Percentiles rank a stretch among this genome's conserved stretches.
phyloP scores from a whole-genome alignment of 2,797 vertebrate genomes.

The Sciaenops ocellatus region DNA sequence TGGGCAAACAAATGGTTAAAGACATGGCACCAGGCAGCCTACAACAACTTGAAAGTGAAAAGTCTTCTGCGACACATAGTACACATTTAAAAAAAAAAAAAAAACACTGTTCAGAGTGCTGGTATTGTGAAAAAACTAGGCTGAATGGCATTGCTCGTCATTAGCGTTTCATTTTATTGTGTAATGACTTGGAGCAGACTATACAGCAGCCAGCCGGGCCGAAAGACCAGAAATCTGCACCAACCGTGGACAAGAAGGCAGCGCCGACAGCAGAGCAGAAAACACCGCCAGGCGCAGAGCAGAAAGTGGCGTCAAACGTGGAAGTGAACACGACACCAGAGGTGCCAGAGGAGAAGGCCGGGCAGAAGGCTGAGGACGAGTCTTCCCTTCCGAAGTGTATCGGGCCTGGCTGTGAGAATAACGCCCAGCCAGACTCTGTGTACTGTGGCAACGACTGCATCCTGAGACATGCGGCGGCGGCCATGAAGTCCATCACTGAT shows the following conservation, averaged over 20 bases:
- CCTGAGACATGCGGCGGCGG: constrained; percentile 94
- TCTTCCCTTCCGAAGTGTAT: constrained; percentile 92
- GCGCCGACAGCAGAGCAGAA: constrained; percentile 56
- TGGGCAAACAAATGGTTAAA: background rate
- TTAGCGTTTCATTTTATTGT: constrained; percentile 55
- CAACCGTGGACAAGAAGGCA: constrained; percentile 37
- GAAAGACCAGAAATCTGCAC: constrained; percentile 55
- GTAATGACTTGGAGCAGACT: constrained; percentile 67
- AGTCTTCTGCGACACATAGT: background rate
- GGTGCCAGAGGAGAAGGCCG: constrained; percentile 41
- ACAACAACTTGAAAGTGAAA: background rate
- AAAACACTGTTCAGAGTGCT: background rate
- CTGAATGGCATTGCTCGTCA: background rate
- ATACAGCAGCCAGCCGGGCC: constrained; percentile 59
- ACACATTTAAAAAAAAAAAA: background rate
- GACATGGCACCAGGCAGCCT: background rate
- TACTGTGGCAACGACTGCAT: constrained; percentile 98
- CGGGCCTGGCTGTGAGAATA: constrained; percentile 93
- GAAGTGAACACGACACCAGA: constrained; percentile 71
- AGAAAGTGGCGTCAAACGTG: constrained; percentile 72
- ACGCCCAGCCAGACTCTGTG: constrained; percentile 94
- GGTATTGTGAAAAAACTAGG: background rate
- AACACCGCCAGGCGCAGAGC: constrained; percentile 45
- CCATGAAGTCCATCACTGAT: constrained; percentile 94
- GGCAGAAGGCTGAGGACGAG: constrained; percentile 66